These are phyloP conservation scores for Leptopilina boulardi DNA, from an alignment of 1,140 invertebrate genomes.

Conservation along the genomic window DNA sequence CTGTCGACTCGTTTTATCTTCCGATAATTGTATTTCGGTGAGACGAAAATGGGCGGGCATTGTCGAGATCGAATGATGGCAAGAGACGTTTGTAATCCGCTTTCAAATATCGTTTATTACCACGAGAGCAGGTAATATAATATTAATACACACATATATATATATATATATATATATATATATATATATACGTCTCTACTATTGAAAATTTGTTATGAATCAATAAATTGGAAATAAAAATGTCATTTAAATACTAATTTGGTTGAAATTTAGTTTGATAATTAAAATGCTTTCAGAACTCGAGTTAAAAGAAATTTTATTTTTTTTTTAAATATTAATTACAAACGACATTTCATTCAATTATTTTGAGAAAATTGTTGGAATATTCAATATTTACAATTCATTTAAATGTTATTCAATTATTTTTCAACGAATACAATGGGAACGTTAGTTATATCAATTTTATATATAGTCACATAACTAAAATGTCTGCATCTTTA, in stretches of 20 bases:
- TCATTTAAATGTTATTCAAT: neutral
- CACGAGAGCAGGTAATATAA: neutral
- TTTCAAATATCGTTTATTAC: slow-evolving; percentile 17
- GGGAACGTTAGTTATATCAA: neutral
- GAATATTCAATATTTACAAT: neutral
- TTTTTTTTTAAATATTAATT: too few species aligned
- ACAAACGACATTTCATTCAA: neutral
- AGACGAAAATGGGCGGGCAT: slow-evolving; percentile 32
- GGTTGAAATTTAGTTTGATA: too few species aligned
- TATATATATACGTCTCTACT: too few species aligned
- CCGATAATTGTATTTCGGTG: slow-evolving; percentile 64
- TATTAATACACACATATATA: neutral
- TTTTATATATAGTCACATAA: slow-evolving; percentile 10
- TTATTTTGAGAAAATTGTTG: neutral
- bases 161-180: too few species aligned
- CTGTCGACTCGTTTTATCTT: slow-evolving; percentile 58
- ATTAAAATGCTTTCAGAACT: too few species aligned
- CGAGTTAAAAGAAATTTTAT: too few species aligned
- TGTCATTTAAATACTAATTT: neutral
- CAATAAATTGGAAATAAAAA: neutral
- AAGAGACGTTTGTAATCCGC: slow-evolving; percentile 29
- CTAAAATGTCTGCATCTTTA: neutral
- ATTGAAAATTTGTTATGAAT: neutral
- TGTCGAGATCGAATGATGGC: slow-evolving; percentile 11
- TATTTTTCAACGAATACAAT: neutral